Base-by-base conservation (phyloP, 2,888 invertebrate species). In the Megamerina dolium region DNA sequence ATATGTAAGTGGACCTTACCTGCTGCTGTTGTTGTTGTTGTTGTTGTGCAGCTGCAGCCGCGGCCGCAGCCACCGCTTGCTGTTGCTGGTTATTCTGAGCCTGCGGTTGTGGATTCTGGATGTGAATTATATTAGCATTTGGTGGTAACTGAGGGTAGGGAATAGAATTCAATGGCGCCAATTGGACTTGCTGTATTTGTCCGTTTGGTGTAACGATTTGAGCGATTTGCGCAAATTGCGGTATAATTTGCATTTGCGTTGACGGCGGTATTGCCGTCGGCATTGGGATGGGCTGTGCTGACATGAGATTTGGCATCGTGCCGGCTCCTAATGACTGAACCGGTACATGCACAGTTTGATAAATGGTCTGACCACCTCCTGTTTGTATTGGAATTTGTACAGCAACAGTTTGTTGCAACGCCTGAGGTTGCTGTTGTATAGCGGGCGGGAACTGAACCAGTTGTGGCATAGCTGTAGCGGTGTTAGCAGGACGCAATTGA, bases 291-390 rank as follows among this genome's bases (percentile, higher is more conserved):
- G 68, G 67, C 34, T 79, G 79, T 3, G 70, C 57, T 0, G 59
- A 53, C 39, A 63, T 55, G 33, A 64, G 46, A 27, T 80, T 75
- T 36, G 81, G 77, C 1, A 80, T 79, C 60, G 80, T 72, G 5
- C 56, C 52, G 16, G 83, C 48, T 0, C 57, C 54, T 37, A 84
- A 73, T 32, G 90, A 80, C 69, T 93, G 93, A 14, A 94, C 77
- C 0, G 95, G 95, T 58, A 96, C 83, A 67, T 95, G 94, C 1
- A 96, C 85, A 0, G 95, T 94, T 69, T 96, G 95, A 70, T 92
- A 88, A 46, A 95, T 85, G 0, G 95, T 94, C 72, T 95, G 94
- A 0, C 95, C 95, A 26, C 50, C 57, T 29, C 58, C 63, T 0
- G 68, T 67, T 42, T 69, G 70, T 33, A 68, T 68, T 14, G 68